Evolutionary conservation across 2,888 invertebrate species (phyloP).

Genomic region (Bellardia bayeri): DNA sequence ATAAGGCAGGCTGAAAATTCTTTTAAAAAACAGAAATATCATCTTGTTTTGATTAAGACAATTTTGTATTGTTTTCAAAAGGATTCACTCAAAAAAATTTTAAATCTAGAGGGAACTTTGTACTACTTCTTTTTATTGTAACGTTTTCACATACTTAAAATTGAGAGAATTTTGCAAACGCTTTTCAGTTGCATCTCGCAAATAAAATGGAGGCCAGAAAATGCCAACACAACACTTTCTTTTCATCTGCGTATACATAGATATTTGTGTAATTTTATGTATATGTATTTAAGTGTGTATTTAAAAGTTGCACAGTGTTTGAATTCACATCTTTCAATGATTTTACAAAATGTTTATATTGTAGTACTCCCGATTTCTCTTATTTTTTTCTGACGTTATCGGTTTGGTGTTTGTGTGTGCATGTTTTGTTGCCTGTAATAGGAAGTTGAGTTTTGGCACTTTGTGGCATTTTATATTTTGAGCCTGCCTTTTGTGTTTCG

Average conservation of each 20-base stretch:
- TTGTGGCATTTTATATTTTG: slow-evolving; percentile 67
- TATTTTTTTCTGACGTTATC: neutral
- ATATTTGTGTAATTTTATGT: neutral
- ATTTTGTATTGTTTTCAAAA: no score
- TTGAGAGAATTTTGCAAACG: neutral
- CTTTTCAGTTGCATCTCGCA: neutral
- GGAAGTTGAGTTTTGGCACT: slow-evolving; percentile 72
- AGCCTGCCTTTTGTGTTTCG: slow-evolving; percentile 15
- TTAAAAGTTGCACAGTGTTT: slow-evolving; percentile 8
- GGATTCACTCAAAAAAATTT: no score
- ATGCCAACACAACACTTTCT: slow-evolving; percentile 72
- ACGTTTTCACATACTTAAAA: no score
- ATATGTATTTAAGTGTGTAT: slow-evolving; percentile 10
- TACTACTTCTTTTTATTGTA: no score
- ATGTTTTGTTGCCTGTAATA: slow-evolving; percentile 60
- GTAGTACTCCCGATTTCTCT: neutral
- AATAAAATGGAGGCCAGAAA: slow-evolving; percentile 46
- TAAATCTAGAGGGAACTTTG: no score
- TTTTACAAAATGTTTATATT: slow-evolving; percentile 44
- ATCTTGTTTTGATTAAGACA: neutral
- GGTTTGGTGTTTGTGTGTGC: neutral
- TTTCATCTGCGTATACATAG: slow-evolving; percentile 31
- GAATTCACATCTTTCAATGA: slow-evolving; percentile 48
- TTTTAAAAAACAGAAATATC: neutral
- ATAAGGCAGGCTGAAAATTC: neutral